phyloP scores from a whole-genome alignment of 2,888 invertebrate species.

The Epinotia demarniana region DNA sequence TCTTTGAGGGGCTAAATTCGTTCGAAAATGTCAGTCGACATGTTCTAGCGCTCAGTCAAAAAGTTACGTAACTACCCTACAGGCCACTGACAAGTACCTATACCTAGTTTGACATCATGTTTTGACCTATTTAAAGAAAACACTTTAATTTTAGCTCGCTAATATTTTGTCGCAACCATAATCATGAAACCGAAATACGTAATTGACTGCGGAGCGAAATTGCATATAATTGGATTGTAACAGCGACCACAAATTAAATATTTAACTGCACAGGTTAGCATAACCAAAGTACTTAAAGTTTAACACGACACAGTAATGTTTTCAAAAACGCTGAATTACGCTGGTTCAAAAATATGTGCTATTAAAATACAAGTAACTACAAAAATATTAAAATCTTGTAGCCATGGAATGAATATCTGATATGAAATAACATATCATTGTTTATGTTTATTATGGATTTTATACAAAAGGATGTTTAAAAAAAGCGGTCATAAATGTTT shows the following conservation, averaged over 20 bases:
- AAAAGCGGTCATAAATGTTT: too few relatives aligned
- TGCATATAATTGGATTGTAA: slow-evolving; percentile 10
- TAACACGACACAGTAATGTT: neutral
- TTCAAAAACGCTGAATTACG: neutral
- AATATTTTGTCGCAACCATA: slow-evolving; percentile 9
- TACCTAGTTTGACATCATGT: neutral
- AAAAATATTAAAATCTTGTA: too few relatives aligned
- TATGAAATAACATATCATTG: too few relatives aligned
- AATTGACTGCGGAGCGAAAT: neutral
- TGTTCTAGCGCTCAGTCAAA: too few relatives aligned
- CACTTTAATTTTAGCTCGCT: neutral
- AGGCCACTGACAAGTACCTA: neutral
- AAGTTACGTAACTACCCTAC: neutral
- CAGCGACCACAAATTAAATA: neutral
- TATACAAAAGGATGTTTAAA: too few relatives aligned
- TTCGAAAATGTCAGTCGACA: too few relatives aligned
- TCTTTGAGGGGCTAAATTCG: too few relatives aligned
- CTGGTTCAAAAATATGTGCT: too few relatives aligned
- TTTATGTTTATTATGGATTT: too few relatives aligned
- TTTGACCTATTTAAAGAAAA: neutral
- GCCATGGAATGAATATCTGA: too few relatives aligned
- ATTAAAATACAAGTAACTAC: too few relatives aligned
- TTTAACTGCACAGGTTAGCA: neutral
- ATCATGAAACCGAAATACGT: neutral
- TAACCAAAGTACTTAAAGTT: neutral